Evolutionary conservation across 2,888 invertebrate species (phyloP).

Genomic region (Folsomia candida): DNA sequence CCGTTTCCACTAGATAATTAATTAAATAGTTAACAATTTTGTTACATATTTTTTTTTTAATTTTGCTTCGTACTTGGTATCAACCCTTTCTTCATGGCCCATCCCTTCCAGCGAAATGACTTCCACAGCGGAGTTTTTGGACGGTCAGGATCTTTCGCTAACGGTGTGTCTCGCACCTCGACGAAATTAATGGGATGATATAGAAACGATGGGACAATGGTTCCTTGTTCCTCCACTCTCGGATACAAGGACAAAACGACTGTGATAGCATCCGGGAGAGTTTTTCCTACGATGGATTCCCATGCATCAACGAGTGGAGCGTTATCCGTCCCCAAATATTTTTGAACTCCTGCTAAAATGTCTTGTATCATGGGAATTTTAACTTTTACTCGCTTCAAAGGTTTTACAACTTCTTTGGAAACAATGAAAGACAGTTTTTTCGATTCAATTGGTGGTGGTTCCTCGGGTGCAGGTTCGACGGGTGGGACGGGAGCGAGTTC

Average conservation of each 20-base stretch:
- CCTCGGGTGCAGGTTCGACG: not conserved
- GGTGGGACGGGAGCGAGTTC: not conserved
- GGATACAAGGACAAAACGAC: conserved; percentile 30
- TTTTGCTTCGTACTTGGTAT: conserved; percentile 34
- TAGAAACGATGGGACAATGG: conserved; percentile 22
- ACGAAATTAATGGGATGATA: conserved; percentile 36
- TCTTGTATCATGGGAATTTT: conserved; percentile 22
- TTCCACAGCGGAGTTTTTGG: conserved; percentile 42
- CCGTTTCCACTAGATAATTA: conserved; percentile 7
- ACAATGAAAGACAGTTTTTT: not conserved
- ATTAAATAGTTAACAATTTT: too few species aligned
- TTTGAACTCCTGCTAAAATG: conserved; percentile 32
- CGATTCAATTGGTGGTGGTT: not conserved
- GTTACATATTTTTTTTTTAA: too few species aligned
- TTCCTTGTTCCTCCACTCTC: conserved; percentile 8
- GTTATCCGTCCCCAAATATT: conserved; percentile 27
- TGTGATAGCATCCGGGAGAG: conserved; percentile 29
- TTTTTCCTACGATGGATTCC: conserved; percentile 27
- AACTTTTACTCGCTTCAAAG: not conserved
- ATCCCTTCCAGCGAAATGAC: conserved; percentile 44
- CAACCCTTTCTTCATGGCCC: conserved; percentile 45
- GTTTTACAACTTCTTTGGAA: not conserved
- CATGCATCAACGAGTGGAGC: conserved; percentile 22
- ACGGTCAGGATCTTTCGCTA: conserved; percentile 10
- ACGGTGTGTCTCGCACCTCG: conserved; percentile 30